phyloP scores from a whole-genome alignment of 1,140 invertebrate species.

The Chrysopa pallens region DNA sequence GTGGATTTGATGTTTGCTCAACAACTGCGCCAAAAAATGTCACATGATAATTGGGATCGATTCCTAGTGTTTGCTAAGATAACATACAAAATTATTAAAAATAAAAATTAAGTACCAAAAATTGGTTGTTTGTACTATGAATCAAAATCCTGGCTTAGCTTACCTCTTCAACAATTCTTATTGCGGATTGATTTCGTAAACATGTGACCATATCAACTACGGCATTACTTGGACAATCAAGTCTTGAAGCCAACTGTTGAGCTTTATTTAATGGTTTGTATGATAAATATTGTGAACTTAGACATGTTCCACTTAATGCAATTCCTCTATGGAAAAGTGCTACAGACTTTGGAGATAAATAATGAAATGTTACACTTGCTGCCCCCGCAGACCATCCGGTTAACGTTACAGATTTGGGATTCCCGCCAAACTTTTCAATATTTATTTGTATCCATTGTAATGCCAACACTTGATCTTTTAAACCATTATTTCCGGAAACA shows the following conservation, averaged over 20 bases:
- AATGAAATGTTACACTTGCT: constrained; percentile 35
- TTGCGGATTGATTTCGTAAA: constrained; percentile 25
- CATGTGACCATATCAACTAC: constrained; percentile 30
- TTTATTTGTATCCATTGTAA: constrained; percentile 10
- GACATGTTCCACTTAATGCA: constrained; percentile 57
- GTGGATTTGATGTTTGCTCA: constrained; percentile 15
- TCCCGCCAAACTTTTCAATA: constrained; percentile 10
- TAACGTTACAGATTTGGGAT: constrained; percentile 8
- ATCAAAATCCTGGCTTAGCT: constrained; percentile 7
- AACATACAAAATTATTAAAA: no score
- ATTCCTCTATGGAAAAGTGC: constrained; percentile 49
- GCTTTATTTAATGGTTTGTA: constrained; percentile 32
- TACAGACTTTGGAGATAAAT: constrained; percentile 27
- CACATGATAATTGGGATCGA: constrained; percentile 25
- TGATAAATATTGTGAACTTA: constrained; percentile 44
- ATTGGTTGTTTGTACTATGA: no score
- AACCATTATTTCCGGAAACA: constrained; percentile 8
- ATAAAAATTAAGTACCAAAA: constrained; percentile 17
- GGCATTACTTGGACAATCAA: constrained; percentile 30
- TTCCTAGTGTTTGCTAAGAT: no score
- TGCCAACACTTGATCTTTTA: constrained; percentile 9
- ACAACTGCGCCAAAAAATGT: constrained; percentile 34
- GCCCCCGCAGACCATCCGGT: constrained; percentile 11
- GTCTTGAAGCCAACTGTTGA: constrained; percentile 26
- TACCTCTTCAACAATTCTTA: constrained; percentile 15